A percentile compares a stretch with the other conserved stretches of the same genome.
Evolutionary conservation across 2,888 invertebrate species (phyloP).

Genomic region (Platycheirus albimanus): DNA sequence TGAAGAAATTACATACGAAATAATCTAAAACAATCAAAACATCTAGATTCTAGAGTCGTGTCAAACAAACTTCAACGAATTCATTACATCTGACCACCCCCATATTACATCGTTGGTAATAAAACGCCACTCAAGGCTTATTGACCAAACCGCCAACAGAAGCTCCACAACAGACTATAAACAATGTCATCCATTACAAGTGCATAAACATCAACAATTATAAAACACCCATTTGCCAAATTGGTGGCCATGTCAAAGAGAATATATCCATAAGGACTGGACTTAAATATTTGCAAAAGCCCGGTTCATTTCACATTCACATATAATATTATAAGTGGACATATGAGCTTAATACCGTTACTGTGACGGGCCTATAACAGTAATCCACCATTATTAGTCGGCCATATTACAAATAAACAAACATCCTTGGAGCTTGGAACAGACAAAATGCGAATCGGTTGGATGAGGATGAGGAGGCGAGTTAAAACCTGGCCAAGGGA

Average conservation of each 20-base stretch:
- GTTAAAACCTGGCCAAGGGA: constrained; percentile 20
- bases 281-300: constrained; percentile 65
- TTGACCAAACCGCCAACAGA: constrained; percentile 34
- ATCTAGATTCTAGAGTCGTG: too few relatives aligned
- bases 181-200: constrained; percentile 20
- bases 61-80: too few relatives aligned
- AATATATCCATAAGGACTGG: constrained; percentile 1
- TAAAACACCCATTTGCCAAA: constrained; percentile 52
- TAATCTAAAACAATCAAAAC: constrained; percentile 3
- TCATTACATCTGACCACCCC: not conserved
- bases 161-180: not conserved
- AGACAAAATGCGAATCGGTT: too few relatives aligned
- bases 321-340: not conserved
- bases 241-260: constrained; percentile 35
- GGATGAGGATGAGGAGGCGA: too few relatives aligned
- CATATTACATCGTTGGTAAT: not conserved
- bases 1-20: not conserved
- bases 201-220: constrained; percentile 8
- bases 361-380: constrained; percentile 3
- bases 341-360: not conserved
- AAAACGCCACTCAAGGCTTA: not conserved
- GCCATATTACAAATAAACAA: constrained; percentile 55
- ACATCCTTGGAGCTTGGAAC: constrained; percentile 35
- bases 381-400: constrained; percentile 63
- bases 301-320: constrained; percentile 18